These are phyloP conservation scores for Blastomussa wellsi DNA, from an alignment of 92 coral and sea anemone species.

Conservation along the genomic window DNA sequence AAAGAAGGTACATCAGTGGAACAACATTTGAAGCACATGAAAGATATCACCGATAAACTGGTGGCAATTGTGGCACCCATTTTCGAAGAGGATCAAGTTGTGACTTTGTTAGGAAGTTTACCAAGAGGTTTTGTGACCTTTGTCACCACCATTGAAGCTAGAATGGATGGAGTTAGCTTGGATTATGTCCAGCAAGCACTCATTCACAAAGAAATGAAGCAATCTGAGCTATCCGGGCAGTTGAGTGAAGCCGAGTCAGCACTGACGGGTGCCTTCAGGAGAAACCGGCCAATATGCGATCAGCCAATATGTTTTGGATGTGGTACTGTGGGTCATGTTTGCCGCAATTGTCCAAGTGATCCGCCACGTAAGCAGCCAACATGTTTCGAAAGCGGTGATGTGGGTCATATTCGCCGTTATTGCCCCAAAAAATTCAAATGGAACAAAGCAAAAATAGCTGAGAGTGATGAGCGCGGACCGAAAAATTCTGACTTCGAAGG, in stretches of 20 bases:
- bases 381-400: conserved; percentile 46
- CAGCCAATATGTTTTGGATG: conserved; percentile 51
- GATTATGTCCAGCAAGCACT: conserved; percentile 62
- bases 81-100: no score
- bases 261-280: conserved; percentile 37
- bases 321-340: conserved; percentile 51
- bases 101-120: no score
- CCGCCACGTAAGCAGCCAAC: not conserved
- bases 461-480: conserved; percentile 14
- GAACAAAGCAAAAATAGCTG: conserved; percentile 50
- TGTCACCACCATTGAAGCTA: conserved; percentile 60
- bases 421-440: conserved; percentile 30
- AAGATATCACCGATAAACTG: no score
- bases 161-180: conserved; percentile 47
- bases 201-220: conserved; percentile 57
- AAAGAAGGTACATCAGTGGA: no score
- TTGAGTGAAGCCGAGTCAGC: conserved; percentile 56
- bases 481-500: conserved; percentile 43
- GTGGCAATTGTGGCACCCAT: no score
- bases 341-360: conserved; percentile 41
- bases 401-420: conserved; percentile 55
- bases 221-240: conserved; percentile 20
- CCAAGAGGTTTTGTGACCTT: conserved; percentile 48
- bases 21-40: no score
- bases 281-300: conserved; percentile 31